Percentiles rank a stretch among this genome's conserved stretches.
Conservation (phyloP, 1,140 invertebrate genomes). For the Dendroctonus ponderosae region DNA sequence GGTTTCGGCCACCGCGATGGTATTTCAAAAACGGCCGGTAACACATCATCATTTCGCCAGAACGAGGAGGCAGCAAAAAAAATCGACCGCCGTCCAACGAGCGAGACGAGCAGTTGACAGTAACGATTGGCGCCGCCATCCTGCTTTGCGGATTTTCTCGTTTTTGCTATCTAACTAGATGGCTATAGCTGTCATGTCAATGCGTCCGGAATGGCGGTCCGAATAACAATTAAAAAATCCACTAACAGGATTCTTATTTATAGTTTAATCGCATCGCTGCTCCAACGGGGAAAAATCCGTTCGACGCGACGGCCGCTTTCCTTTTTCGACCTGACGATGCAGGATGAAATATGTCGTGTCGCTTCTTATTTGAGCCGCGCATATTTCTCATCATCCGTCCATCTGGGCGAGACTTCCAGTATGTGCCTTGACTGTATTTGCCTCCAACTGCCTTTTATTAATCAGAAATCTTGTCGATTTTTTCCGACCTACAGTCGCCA, state of each 20-base stretch:
- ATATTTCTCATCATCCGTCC: too few relatives aligned
- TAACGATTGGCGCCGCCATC: conserved; percentile 41
- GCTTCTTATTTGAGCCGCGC: background rate
- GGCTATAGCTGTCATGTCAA: conserved; percentile 40
- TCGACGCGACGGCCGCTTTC: conserved; percentile 11
- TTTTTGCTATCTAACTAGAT: conserved; percentile 39
- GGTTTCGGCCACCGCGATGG: background rate
- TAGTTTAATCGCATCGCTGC: conserved; percentile 31
- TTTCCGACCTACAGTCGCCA: too few relatives aligned
- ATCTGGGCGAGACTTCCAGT: too few relatives aligned
- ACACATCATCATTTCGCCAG: conserved; percentile 17
- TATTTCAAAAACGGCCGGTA: conserved; percentile 5
- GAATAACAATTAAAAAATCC: conserved; percentile 42
- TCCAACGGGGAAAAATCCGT: conserved; percentile 23
- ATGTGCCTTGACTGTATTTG: too few relatives aligned
- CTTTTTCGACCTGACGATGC: conserved; percentile 21
- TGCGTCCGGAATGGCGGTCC: conserved; percentile 34
- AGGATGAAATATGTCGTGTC: conserved; percentile 18
- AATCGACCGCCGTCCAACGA: background rate
- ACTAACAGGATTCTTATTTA: conserved; percentile 40
- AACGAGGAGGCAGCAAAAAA: conserved; percentile 5
- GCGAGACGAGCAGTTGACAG: conserved; percentile 31
- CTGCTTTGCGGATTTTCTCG: conserved; percentile 35
- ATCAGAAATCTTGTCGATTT: too few relatives aligned
- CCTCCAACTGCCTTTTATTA: too few relatives aligned